A percentile compares a stretch with the other conserved stretches of the same genome.
Conservation (phyloP, 2,113 vertebrate species). For the Psittacula cyanocephala region DNA sequence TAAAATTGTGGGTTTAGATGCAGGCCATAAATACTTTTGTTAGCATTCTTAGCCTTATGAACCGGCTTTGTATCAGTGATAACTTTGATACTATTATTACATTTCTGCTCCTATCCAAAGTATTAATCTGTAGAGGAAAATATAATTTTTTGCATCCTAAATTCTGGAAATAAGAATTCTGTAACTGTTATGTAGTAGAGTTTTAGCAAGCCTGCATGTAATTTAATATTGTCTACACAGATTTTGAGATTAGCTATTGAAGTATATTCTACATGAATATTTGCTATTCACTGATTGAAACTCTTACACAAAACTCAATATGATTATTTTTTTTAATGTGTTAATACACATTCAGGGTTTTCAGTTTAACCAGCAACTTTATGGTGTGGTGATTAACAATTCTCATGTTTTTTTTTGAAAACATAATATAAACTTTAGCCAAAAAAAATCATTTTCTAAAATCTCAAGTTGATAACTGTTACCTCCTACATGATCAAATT, state of each 20-base stretch:
- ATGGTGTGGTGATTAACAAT: not conserved
- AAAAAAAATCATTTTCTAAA: not conserved
- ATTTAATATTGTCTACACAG: not conserved
- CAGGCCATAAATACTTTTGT: not conserved
- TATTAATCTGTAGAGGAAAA: not conserved
- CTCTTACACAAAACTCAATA: not conserved
- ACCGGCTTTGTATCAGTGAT: not conserved
- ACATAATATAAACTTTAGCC: not conserved
- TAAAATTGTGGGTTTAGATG: not conserved
- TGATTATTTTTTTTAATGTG: not conserved
- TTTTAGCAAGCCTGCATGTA: not conserved
- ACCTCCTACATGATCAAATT: not conserved
- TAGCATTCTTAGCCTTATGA: not conserved
- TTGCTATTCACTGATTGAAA: not conserved
- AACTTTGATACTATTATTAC: not conserved
- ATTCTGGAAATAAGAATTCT: not conserved
- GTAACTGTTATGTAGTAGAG: not conserved
- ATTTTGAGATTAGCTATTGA: not conserved
- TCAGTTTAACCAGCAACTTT: not conserved
- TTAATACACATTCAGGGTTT: not conserved
- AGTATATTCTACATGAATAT: not conserved
- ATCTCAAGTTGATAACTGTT: not conserved
- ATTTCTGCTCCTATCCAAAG: not conserved
- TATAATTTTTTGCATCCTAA: not conserved
- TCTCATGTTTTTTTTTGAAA: not conserved